Evolutionary conservation across 2,113 vertebrate species (phyloP).

Genomic region (Maccullochella peelii): DNA sequence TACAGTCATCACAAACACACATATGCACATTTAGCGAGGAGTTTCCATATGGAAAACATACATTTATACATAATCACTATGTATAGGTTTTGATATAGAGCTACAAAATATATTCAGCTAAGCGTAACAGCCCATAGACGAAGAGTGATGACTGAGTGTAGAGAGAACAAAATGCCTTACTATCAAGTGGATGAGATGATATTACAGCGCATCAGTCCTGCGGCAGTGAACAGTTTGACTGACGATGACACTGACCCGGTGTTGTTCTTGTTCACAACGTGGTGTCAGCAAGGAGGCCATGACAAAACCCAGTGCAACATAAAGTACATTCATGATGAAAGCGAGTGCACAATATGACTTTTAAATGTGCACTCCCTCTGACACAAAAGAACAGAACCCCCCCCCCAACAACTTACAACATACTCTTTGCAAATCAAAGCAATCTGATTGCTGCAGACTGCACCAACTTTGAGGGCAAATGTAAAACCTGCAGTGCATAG

Average conservation of each 20-base stretch:
- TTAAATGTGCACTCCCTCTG: constrained; percentile 11
- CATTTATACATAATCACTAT: constrained; percentile 69
- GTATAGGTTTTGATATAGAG: constrained; percentile 65
- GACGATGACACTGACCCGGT: constrained; percentile 16
- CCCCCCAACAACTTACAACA: background rate
- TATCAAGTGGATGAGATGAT: background rate
- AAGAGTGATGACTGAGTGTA: constrained; percentile 25
- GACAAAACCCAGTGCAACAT: constrained; percentile 58
- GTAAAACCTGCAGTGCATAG: constrained; percentile 30
- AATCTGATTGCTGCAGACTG: background rate
- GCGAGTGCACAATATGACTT: constrained; percentile 11
- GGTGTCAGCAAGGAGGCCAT: constrained; percentile 25
- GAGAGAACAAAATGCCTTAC: constrained; percentile 22
- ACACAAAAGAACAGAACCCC: background rate
- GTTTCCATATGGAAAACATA: constrained; percentile 51
- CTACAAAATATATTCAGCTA: constrained; percentile 58
- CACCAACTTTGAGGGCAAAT: constrained; percentile 21
- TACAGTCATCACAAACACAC: constrained; percentile 39
- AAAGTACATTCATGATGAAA: constrained; percentile 75
- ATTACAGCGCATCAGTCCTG: constrained; percentile 43
- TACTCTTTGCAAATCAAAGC: constrained; percentile 11
- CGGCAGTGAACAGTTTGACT: constrained; percentile 23
- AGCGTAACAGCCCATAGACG: constrained; percentile 30
- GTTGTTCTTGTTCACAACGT: constrained; percentile 7
- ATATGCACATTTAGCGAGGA: constrained; percentile 44